Percentiles rank a stretch among this genome's conserved stretches.
Evolutionary conservation across 2,797 vertebrate genomes (phyloP).

Genomic region (Eutrigla gurnardus): DNA sequence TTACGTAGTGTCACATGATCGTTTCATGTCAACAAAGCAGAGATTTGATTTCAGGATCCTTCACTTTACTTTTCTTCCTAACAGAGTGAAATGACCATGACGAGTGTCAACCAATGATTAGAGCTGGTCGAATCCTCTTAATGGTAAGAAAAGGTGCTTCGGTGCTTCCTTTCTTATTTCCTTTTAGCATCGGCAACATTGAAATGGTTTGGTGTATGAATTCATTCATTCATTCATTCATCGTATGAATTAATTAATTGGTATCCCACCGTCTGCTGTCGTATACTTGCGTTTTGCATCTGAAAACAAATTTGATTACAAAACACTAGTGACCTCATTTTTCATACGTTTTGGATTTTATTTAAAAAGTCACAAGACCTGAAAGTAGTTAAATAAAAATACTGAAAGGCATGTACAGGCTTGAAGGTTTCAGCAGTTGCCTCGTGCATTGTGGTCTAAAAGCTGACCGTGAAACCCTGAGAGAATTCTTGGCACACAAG

Average conservation of each 20-base stretch:
- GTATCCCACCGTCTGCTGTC: too few relatives aligned
- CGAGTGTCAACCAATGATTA: too few relatives aligned
- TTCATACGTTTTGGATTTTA: slow-evolving; percentile 12
- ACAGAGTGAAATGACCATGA: too few relatives aligned
- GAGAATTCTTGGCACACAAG: slow-evolving; percentile 9
- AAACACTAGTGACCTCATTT: slow-evolving; percentile 34
- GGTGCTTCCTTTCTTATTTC: too few relatives aligned
- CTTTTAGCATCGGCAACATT: too few relatives aligned
- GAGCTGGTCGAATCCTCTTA: background rate
- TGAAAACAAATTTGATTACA: background rate
- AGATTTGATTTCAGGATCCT: too few relatives aligned
- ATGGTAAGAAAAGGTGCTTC: background rate
- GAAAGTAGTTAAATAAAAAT: slow-evolving; percentile 12
- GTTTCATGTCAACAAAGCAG: background rate
- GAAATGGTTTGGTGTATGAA: too few relatives aligned
- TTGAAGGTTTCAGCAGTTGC: slow-evolving; percentile 10
- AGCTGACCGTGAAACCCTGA: slow-evolving; percentile 45
- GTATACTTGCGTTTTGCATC: too few relatives aligned
- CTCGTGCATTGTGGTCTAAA: slow-evolving; percentile 38
- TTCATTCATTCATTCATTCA: too few relatives aligned
- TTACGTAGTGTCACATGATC: too few relatives aligned
- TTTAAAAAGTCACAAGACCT: background rate
- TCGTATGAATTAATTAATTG: too few relatives aligned
- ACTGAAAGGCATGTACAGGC: slow-evolving; percentile 5
- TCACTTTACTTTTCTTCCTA: too few relatives aligned